A percentile compares a stretch with the other conserved stretches of the same genome.
These are phyloP conservation scores for Idris sp. DNA, from an alignment of 1,140 invertebrate species.

Conservation along the genomic window DNA sequence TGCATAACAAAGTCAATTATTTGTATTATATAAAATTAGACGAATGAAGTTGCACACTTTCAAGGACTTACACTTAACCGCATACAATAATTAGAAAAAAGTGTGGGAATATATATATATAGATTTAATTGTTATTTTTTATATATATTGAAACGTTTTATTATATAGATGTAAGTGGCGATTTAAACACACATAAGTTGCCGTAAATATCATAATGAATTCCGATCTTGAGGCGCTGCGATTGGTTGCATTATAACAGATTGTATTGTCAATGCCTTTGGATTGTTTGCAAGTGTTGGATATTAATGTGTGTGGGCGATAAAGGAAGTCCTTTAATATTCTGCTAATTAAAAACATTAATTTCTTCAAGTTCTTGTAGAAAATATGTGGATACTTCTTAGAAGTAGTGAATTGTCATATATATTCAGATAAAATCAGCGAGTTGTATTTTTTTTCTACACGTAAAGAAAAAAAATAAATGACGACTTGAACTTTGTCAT, in stretches of 20 bases:
- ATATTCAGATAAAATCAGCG: too few relatives aligned
- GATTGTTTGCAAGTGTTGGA: constrained; percentile 8
- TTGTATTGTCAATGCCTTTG: constrained; percentile 21
- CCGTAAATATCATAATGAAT: constrained; percentile 36
- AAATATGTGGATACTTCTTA: too few relatives aligned
- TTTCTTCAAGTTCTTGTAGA: neutral
- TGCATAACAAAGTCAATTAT: constrained; percentile 1
- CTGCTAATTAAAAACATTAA: constrained; percentile 14
- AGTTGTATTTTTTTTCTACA: too few relatives aligned
- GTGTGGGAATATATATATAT: constrained; percentile 29
- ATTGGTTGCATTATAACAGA: constrained; percentile 34
- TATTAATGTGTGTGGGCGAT: constrained; percentile 11
- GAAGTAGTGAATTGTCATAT: neutral
- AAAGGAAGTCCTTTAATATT: constrained; percentile 21
- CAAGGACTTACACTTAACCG: constrained; percentile 18
- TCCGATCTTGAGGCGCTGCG: constrained; percentile 20
- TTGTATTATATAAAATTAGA: constrained; percentile 18
- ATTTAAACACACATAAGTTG: constrained; percentile 23
- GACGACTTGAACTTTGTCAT: too few relatives aligned
- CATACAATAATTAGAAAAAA: constrained; percentile 26
- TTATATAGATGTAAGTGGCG: constrained; percentile 15
- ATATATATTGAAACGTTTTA: constrained; percentile 19
- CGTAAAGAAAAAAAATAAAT: too few relatives aligned
- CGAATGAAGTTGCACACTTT: constrained; percentile 2
- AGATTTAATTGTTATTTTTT: too few relatives aligned